These are phyloP conservation scores for Zoanthus solanderi DNA, from an alignment of 92 coral and sea anemone species.

Conservation along the genomic window DNA sequence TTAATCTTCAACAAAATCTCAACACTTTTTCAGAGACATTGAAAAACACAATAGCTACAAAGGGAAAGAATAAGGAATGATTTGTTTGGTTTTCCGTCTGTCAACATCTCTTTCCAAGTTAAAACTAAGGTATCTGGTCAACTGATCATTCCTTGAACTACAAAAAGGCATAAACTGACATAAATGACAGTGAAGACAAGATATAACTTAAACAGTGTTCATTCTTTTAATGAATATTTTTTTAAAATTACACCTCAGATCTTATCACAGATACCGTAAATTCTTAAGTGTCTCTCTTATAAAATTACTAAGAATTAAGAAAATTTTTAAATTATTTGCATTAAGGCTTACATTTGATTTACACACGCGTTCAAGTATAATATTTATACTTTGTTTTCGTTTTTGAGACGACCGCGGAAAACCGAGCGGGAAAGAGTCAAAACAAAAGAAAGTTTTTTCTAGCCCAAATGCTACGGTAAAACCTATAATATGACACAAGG, in stretches of 20 bases:
- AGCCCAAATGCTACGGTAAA: neutral
- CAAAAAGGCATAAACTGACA: neutral
- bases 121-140: slow-evolving; percentile 27
- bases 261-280: neutral
- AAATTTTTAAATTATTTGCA: neutral
- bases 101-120: slow-evolving; percentile 12
- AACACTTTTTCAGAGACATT: neutral
- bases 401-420: neutral
- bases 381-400: neutral
- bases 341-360: neutral
- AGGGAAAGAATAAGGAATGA: neutral
- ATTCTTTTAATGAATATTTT: neutral
- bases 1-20: neutral
- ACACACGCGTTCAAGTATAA: neutral
- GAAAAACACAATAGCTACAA: neutral
- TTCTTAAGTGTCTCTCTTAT: neutral
- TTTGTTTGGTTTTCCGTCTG: neutral
- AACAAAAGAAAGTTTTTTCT: neutral
- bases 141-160: slow-evolving; percentile 9
- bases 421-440: neutral
- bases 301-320: neutral
- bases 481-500: slow-evolving; percentile 24
- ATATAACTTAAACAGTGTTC: neutral
- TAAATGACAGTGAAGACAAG: neutral
- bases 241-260: neutral